A percentile compares a stretch with the other conserved stretches of the same genome.
These are phyloP conservation scores for Exocentrus adspersus DNA, from an alignment of 2,888 invertebrate species.

Conservation along the genomic window DNA sequence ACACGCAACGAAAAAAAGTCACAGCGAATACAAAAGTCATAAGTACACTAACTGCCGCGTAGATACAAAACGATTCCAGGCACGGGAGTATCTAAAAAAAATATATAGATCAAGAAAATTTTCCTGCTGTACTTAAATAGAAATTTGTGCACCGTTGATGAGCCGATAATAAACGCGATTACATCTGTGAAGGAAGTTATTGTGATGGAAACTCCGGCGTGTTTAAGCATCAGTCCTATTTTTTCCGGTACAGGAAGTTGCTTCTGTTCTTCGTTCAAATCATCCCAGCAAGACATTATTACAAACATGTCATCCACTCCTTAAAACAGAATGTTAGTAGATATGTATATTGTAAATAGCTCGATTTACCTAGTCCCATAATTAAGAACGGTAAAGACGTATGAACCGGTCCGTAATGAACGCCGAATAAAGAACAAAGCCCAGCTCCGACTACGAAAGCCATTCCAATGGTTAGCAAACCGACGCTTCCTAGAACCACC, in stretches of 20 bases:
- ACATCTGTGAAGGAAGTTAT: slow-evolving; percentile 86
- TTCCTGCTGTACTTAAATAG: not conserved
- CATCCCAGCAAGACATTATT: slow-evolving; percentile 81
- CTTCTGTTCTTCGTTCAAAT: slow-evolving; percentile 67
- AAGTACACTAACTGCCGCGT: slow-evolving; percentile 80
- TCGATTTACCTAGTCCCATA: slow-evolving; percentile 72
- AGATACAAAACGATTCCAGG: slow-evolving; percentile 83
- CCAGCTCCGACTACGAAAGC: slow-evolving; percentile 78
- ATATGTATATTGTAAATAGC: too few species aligned
- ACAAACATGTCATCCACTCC: slow-evolving; percentile 89
- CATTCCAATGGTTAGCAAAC: slow-evolving; percentile 77
- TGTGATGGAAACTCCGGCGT: slow-evolving; percentile 85
- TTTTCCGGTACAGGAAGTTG: slow-evolving; percentile 70
- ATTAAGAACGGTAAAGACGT: slow-evolving; percentile 83
- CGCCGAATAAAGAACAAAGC: slow-evolving; percentile 75
- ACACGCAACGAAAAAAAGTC: slow-evolving; percentile 84
- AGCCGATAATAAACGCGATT: slow-evolving; percentile 81
- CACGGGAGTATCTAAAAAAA: slow-evolving; percentile 77
- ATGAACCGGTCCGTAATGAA: slow-evolving; percentile 84
- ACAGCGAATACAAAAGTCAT: slow-evolving; percentile 80
- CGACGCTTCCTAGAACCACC: slow-evolving; percentile 75
- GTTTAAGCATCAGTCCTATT: slow-evolving; percentile 77
- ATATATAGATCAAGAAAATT: not conserved
- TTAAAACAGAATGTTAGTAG: slow-evolving; percentile 26
- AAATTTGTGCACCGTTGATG: slow-evolving; percentile 70